Conservation (phyloP, 1,140 invertebrate species). For the Amphibalanus amphitrite region DNA sequence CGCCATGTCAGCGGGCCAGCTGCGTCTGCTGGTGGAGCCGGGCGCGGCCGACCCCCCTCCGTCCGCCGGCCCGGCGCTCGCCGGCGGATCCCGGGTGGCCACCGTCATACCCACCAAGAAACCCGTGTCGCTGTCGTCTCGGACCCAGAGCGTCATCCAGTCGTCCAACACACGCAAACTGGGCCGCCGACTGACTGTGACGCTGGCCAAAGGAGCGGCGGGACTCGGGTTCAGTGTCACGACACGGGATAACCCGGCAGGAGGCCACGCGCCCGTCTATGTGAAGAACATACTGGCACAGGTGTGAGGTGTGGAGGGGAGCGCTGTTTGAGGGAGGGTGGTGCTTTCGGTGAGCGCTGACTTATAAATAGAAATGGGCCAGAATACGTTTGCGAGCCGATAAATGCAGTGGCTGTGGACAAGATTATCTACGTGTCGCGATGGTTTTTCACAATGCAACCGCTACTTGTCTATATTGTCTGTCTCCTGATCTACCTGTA, state of each 20-base stretch:
- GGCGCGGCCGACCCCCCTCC: background rate
- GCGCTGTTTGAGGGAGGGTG: too few relatives aligned
- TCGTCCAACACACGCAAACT: constrained; percentile 60
- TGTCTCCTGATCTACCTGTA: too few relatives aligned
- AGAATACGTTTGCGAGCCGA: too few relatives aligned
- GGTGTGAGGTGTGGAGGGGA: too few relatives aligned
- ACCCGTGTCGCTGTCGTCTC: constrained; percentile 16
- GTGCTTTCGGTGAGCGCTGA: too few relatives aligned
- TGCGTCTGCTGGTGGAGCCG: constrained; percentile 37
- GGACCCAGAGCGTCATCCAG: constrained; percentile 25
- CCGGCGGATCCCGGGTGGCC: constrained; percentile 36
- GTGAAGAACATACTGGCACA: constrained; percentile 94
- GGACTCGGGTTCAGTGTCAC: constrained; percentile 95
- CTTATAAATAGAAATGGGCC: too few relatives aligned
- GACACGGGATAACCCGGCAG: constrained; percentile 88
- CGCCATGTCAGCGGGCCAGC: constrained; percentile 44
- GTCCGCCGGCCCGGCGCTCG: constrained; percentile 25
- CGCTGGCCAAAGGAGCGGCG: constrained; percentile 47
- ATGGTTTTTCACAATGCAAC: too few relatives aligned
- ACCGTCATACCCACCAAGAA: constrained; percentile 45
- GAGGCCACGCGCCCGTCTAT: constrained; percentile 87
- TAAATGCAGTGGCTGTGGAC: too few relatives aligned
- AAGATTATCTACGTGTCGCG: too few relatives aligned
- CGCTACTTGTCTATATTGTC: too few relatives aligned
- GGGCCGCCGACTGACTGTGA: constrained; percentile 24